phyloP scores from a whole-genome alignment of 2,888 invertebrate genomes.

The Metallyticus violacea region DNA sequence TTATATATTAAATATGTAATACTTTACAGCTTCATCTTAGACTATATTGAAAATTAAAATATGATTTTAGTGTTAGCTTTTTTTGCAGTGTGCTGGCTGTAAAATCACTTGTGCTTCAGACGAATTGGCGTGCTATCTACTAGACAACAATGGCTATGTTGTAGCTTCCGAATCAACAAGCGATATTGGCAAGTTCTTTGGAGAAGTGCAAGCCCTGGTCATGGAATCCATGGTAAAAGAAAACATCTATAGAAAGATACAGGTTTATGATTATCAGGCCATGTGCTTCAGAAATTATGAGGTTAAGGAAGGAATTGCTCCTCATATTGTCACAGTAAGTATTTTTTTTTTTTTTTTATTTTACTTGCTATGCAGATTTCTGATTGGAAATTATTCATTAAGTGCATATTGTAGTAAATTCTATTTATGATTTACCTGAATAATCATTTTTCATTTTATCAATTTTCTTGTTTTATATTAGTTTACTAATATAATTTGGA shows the following conservation, averaged over 20 bases:
- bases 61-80: no score
- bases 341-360: no score
- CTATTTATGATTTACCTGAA: no score
- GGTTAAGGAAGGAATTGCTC: slow-evolving; percentile 40
- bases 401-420: no score
- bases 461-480: no score
- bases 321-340: slow-evolving; percentile 24
- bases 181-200: slow-evolving; percentile 50
- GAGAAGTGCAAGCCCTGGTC: slow-evolving; percentile 47
- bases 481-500: no score
- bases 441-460: no score
- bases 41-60: no score
- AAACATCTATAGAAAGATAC: slow-evolving; percentile 69
- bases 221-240: slow-evolving; percentile 43
- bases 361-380: no score
- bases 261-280: slow-evolving; percentile 83
- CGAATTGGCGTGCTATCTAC: slow-evolving; percentile 48
- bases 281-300: slow-evolving; percentile 65
- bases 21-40: no score
- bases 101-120: slow-evolving; percentile 39
- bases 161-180: slow-evolving; percentile 45
- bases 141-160: slow-evolving; percentile 53
- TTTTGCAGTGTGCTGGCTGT: background rate
- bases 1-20: no score
- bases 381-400: no score